A percentile compares a stretch with the other conserved stretches of the same genome.
phyloP scores from a whole-genome alignment of 2,888 invertebrate species.

The Aphidoletes aphidimyza region DNA sequence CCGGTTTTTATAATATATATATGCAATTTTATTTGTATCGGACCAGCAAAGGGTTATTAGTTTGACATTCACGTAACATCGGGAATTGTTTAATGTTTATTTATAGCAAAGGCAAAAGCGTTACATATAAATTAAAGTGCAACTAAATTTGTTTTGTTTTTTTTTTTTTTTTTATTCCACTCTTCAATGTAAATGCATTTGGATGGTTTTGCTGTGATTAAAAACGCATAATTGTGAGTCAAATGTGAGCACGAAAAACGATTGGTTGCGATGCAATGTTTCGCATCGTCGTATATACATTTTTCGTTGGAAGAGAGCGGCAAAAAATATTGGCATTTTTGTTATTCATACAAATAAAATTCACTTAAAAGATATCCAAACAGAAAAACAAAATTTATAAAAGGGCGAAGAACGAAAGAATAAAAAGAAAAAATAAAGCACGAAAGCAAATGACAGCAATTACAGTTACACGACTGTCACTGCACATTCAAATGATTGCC shows the following conservation, averaged over 20 bases:
- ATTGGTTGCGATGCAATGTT: neutral
- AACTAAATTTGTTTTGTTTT: no score
- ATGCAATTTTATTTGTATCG: neutral
- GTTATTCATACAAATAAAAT: neutral
- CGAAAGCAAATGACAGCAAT: neutral
- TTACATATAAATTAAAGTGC: slow-evolving; percentile 17
- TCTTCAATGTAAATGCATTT: neutral
- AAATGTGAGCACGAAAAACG: neutral
- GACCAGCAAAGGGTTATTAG: neutral
- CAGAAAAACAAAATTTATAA: neutral
- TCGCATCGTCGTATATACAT: neutral
- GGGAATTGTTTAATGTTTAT: slow-evolving; percentile 38
- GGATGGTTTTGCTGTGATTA: neutral
- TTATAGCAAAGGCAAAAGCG: neutral
- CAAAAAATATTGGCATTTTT: neutral
- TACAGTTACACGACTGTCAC: neutral
- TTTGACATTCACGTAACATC: slow-evolving; percentile 42
- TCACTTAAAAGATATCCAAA: neutral
- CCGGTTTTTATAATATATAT: no score
- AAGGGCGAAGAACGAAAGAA: neutral
- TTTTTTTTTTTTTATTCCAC: slow-evolving; percentile 1
- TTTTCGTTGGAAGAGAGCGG: neutral
- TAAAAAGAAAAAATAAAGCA: neutral
- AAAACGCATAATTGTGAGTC: neutral
- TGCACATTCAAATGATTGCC: neutral